Percentiles rank a stretch among this genome's conserved stretches.
Evolutionary conservation across 2,888 invertebrate genomes (phyloP).

Genomic region (Sclerodermus sp.): DNA sequence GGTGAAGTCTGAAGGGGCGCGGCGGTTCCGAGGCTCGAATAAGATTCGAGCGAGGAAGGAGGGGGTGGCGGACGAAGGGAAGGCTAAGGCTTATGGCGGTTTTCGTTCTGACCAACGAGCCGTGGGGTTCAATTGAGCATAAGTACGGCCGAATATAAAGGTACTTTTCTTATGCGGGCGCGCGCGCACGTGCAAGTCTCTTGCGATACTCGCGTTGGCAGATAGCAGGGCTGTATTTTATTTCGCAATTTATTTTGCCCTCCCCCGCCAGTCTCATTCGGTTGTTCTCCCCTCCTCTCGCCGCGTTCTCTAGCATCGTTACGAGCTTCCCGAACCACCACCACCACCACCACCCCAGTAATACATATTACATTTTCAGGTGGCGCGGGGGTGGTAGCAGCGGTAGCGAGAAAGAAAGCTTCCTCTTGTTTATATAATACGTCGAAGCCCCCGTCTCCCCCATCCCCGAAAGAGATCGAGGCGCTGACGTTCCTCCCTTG

Average conservation of each 20-base stretch:
- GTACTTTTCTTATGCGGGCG: neutral
- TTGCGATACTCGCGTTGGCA: neutral
- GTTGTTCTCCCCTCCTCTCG: constrained; percentile 8
- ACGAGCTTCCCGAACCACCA: neutral
- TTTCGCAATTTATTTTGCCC: constrained; percentile 29
- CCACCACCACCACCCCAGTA: constrained; percentile 11
- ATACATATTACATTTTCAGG: constrained; percentile 28
- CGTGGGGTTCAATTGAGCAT: constrained; percentile 17
- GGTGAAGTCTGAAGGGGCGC: no score
- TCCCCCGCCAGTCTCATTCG: constrained; percentile 7
- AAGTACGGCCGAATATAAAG: constrained; percentile 8
- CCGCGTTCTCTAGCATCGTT: neutral
- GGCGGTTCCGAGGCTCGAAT: neutral
- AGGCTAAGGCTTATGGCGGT: neutral
- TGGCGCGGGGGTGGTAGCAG: no score
- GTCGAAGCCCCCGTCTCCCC: no score
- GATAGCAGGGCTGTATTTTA: constrained; percentile 21
- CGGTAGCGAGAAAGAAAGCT: neutral
- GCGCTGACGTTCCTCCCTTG: no score
- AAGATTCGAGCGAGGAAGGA: neutral
- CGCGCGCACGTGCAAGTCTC: neutral
- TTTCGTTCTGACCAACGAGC: constrained; percentile 2
- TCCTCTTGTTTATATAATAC: no score
- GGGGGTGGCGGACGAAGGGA: neutral
- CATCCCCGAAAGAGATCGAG: no score